phyloP scores from a whole-genome alignment of 2,113 vertebrate genomes.

The Atractosteus spatula region DNA sequence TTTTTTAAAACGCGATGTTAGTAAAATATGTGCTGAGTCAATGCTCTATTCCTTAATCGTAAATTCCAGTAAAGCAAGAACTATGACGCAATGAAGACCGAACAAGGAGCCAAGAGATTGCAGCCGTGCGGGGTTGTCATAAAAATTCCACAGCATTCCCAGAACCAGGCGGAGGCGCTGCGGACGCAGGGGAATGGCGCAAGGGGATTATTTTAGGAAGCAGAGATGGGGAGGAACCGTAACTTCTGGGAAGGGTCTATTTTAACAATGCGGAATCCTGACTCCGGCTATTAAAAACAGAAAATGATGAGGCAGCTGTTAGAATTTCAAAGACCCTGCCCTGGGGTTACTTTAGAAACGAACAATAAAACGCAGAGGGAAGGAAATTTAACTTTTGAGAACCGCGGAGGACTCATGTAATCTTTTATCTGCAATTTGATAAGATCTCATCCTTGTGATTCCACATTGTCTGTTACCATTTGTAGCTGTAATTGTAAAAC shows the following conservation, averaged over 20 bases:
- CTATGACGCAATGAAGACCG: conserved; percentile 34
- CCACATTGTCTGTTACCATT: neutral
- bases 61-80: conserved; percentile 64
- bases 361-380: too few species aligned
- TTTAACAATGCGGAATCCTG: neutral
- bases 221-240: neutral
- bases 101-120: conserved; percentile 31
- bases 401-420: too few species aligned
- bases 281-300: neutral
- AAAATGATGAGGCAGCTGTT: neutral
- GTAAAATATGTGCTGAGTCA: conserved; percentile 46
- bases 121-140: conserved; percentile 20
- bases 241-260: conserved; percentile 1
- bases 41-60: conserved; percentile 44
- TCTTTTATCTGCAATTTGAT: too few species aligned
- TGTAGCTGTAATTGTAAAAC: neutral
- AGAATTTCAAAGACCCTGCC: neutral
- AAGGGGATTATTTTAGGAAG: conserved; percentile 10
- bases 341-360: neutral
- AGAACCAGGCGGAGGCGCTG: conserved; percentile 25
- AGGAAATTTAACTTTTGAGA: too few species aligned
- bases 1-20: too few species aligned
- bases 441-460: neutral
- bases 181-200: conserved; percentile 31
- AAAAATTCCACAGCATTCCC: conserved; percentile 42